Conservation (phyloP, 2,888 invertebrate genomes). For the Oxyteleia sp. region DNA sequence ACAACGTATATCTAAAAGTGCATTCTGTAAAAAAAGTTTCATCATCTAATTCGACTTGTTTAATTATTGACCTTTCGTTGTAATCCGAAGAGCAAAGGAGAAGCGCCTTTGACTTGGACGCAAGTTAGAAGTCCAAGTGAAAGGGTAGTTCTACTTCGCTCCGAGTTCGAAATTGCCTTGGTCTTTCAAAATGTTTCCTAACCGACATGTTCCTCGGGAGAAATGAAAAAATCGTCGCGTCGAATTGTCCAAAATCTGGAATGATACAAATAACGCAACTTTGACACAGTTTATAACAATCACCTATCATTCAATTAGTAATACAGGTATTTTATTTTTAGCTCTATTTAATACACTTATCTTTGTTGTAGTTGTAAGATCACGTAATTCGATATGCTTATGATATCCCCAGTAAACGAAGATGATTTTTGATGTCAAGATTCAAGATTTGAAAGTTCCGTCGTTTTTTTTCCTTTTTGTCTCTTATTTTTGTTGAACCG, state of each 20-base stretch:
- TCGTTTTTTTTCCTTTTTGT: constrained; percentile 20
- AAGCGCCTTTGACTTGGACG: neutral
- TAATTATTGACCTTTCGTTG: constrained; percentile 4
- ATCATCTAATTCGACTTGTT: constrained; percentile 20
- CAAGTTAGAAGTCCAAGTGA: neutral
- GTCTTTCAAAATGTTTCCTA: constrained; percentile 44
- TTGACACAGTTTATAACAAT: constrained; percentile 35
- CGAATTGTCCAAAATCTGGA: constrained; percentile 5
- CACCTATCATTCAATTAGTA: constrained; percentile 30
- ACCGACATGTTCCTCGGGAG: constrained; percentile 34
- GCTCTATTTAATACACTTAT: constrained; percentile 49
- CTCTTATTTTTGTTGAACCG: constrained; percentile 1
- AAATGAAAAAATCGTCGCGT: constrained; percentile 6
- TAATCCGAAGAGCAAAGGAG: neutral
- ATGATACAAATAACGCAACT: constrained; percentile 7
- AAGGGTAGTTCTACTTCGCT: neutral
- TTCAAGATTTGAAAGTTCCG: constrained; percentile 27
- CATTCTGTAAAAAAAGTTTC: constrained; percentile 13
- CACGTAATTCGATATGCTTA: constrained; percentile 44
- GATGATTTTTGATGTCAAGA: constrained; percentile 20
- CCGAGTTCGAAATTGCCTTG: constrained; percentile 21
- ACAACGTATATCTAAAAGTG: constrained; percentile 32
- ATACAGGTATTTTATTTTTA: constrained; percentile 21
- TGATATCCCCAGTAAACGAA: constrained; percentile 40
- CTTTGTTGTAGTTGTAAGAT: constrained; percentile 55